phyloP scores from a whole-genome alignment of 2,113 vertebrate genomes.

The Catharus minimus region DNA sequence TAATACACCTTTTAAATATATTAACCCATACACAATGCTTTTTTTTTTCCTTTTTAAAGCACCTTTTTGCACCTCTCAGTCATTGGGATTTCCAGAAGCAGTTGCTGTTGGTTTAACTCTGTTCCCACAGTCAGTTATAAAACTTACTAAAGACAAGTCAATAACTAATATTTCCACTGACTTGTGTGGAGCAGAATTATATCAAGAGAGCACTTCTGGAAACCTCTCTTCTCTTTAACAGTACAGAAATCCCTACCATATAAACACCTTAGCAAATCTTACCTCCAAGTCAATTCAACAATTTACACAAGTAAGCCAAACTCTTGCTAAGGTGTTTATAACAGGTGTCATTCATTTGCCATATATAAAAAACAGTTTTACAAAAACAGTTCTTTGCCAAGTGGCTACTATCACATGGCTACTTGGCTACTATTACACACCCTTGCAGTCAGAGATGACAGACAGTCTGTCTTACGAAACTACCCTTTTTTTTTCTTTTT shows the following conservation, averaged over 20 bases:
- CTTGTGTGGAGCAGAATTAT: not conserved
- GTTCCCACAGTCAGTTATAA: not conserved
- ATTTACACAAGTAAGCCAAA: not conserved
- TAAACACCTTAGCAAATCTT: conserved; percentile 16
- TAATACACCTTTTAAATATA: conserved; percentile 42
- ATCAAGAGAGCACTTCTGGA: not conserved
- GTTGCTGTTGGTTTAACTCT: conserved; percentile 4
- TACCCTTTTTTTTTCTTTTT: conserved; percentile 9
- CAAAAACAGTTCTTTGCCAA: conserved; percentile 41
- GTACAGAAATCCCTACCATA: not conserved
- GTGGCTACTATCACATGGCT: conserved; percentile 40
- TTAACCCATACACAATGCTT: conserved; percentile 39
- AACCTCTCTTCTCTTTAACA: conserved; percentile 11
- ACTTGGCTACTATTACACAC: conserved; percentile 56
- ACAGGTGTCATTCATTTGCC: conserved; percentile 5
- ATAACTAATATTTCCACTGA: not conserved
- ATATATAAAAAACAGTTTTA: conserved; percentile 10
- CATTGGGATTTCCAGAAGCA: conserved; percentile 6
- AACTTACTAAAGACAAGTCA: not conserved
- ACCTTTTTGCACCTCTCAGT: not conserved
- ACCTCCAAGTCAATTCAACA: not conserved
- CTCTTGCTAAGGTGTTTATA: conserved; percentile 14
- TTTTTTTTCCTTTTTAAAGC: not conserved
- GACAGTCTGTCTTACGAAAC: conserved; percentile 42
- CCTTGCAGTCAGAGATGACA: conserved; percentile 44